phyloP scores from a whole-genome alignment of 2,113 vertebrate species.

The Argyrosomus japonicus region DNA sequence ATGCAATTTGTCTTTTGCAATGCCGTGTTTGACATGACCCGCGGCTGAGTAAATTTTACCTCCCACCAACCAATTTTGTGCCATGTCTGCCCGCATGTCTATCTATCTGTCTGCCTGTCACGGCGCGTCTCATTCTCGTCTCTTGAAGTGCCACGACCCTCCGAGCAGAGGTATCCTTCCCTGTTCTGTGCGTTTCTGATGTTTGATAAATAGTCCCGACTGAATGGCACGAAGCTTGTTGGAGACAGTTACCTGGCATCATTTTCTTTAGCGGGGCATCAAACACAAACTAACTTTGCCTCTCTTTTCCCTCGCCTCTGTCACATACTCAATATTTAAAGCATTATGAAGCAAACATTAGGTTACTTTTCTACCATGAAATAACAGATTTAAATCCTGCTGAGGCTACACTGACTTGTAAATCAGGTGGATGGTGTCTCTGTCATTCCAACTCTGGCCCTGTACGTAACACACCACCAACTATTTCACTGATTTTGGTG shows the following conservation, averaged over 20 bases:
- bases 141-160: constrained; percentile 38
- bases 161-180: constrained; percentile 49
- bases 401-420: no score
- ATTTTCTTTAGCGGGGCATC: constrained; percentile 18
- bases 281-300: constrained; percentile 8
- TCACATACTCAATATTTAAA: neutral
- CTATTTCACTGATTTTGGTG: no score
- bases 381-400: no score
- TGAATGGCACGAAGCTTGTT: constrained; percentile 46
- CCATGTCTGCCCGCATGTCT: constrained; percentile 44
- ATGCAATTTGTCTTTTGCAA: constrained; percentile 48
- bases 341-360: no score
- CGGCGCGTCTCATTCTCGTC: constrained; percentile 53
- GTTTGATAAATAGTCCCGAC: constrained; percentile 68
- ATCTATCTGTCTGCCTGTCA: constrained; percentile 77
- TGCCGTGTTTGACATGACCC: constrained; percentile 50
- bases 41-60: constrained; percentile 52
- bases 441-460: no score
- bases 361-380: no score
- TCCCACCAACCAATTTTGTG: constrained; percentile 59
- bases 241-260: constrained; percentile 45
- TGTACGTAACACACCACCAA: no score
- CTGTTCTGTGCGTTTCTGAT: constrained; percentile 34
- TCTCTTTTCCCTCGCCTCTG: neutral
- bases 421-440: no score